These are phyloP conservation scores for Stomorhina lunata DNA, from an alignment of 2,888 invertebrate species.

Conservation along the genomic window DNA sequence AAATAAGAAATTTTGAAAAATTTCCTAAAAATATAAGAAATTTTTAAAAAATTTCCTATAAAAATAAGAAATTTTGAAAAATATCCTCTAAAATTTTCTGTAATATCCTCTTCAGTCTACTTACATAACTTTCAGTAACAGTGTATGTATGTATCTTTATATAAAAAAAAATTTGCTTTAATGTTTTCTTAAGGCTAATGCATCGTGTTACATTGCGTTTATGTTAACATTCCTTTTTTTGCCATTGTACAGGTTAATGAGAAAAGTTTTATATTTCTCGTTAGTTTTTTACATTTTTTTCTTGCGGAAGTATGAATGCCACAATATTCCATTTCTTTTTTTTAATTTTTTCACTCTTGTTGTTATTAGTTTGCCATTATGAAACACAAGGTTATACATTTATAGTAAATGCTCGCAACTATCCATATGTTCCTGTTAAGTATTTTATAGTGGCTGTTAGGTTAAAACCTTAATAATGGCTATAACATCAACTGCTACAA, in stretches of 20 bases:
- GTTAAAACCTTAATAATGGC: slow-evolving; percentile 32
- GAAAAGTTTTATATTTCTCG: slow-evolving; percentile 76
- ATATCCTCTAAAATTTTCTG: background rate
- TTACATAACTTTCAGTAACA: background rate
- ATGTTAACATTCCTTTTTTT: slow-evolving; percentile 46
- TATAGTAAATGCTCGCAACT: background rate
- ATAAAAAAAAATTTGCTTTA: slow-evolving; percentile 8
- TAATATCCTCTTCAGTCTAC: background rate
- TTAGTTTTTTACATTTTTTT: slow-evolving; percentile 65
- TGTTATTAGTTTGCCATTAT: background rate
- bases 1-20: too few species aligned
- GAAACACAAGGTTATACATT: background rate
- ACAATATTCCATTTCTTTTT: slow-evolving; percentile 55
- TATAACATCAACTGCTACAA: background rate
- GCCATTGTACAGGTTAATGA: slow-evolving; percentile 74
- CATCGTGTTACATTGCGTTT: slow-evolving; percentile 51
- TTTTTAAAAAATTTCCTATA: too few species aligned
- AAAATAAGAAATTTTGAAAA: too few species aligned
- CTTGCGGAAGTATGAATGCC: slow-evolving; percentile 71
- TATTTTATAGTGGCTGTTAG: slow-evolving; percentile 6
- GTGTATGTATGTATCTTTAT: slow-evolving; percentile 25
- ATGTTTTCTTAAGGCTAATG: slow-evolving; percentile 53
- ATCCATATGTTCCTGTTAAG: slow-evolving; percentile 5
- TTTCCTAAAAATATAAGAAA: too few species aligned
- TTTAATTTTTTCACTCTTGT: background rate